Percentiles rank a stretch among this genome's conserved stretches.
These are phyloP conservation scores for Oscarella lobularis DNA, from an alignment of 37 sponge, comb jelly and placozoan genomes.

Conservation along the genomic window DNA sequence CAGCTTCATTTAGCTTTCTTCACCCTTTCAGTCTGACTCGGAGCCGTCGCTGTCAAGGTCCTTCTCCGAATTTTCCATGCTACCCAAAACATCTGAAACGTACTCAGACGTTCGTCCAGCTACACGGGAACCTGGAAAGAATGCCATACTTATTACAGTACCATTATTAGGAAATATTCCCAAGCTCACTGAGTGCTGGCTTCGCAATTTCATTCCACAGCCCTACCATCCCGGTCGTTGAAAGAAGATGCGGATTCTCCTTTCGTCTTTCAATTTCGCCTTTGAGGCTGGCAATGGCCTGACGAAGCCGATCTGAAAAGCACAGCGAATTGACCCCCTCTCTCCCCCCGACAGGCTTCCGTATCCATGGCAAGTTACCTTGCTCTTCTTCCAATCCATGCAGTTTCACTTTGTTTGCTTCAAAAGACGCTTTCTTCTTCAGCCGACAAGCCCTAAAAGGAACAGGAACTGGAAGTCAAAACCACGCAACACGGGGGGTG, in stretches of 20 bases:
- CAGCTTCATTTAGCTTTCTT: neutral
- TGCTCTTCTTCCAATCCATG: slow-evolving; percentile 12
- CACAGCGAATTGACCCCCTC: too few relatives aligned
- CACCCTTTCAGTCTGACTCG: neutral
- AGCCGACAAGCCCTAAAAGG: neutral
- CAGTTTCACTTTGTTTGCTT: slow-evolving; percentile 8
- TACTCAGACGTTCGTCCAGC: slow-evolving; percentile 11
- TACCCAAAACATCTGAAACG: too few relatives aligned
- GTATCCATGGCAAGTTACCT: slow-evolving; percentile 1
- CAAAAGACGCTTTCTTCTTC: slow-evolving; percentile 6
- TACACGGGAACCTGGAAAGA: neutral
- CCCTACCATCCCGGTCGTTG: neutral
- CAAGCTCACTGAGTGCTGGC: slow-evolving; percentile 1
- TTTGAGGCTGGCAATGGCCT: neutral
- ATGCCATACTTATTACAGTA: neutral
- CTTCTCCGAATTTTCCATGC: too few relatives aligned
- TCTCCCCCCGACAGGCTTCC: too few relatives aligned
- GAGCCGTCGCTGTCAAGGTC: too few relatives aligned
- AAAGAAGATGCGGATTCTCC: neutral
- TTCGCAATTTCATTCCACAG: slow-evolving; percentile 2
- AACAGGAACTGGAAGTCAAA: neutral
- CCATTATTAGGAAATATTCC: neutral
- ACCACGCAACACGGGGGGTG: neutral
- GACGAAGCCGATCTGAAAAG: too few relatives aligned
- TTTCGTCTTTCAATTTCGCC: neutral